A percentile compares a stretch with the other conserved stretches of the same genome.
phyloP scores from a whole-genome alignment of 2,888 invertebrate species.

The Aphodius sticticus region DNA sequence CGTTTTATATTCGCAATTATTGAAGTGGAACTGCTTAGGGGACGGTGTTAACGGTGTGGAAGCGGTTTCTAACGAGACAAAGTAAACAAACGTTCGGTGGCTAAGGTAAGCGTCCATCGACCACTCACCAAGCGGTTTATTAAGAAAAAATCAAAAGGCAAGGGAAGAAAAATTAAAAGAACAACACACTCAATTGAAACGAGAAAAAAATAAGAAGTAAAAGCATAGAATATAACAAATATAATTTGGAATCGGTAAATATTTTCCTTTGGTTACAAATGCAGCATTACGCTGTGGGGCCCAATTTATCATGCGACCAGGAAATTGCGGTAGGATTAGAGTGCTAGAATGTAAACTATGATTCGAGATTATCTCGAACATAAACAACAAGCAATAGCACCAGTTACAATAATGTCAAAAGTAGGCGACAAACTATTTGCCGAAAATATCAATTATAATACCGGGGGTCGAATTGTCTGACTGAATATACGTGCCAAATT shows the following conservation, averaged over 20 bases:
- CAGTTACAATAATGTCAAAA: conserved; percentile 10
- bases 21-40: no score
- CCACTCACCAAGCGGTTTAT: no score
- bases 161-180: no score
- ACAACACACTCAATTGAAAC: no score
- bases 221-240: not conserved
- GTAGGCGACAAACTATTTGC: conserved; percentile 6
- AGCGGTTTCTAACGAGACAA: no score
- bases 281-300: not conserved
- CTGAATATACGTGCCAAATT: not conserved
- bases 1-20: not conserved
- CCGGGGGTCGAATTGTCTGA: not conserved
- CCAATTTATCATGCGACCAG: conserved; percentile 23
- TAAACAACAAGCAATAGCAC: conserved; percentile 11
- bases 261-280: not conserved
- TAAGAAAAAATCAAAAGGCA: no score
- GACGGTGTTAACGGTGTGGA: no score
- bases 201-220: not conserved
- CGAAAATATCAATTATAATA: not conserved
- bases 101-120: no score
- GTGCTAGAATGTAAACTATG: conserved; percentile 26
- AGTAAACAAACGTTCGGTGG: no score
- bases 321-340: conserved; percentile 30
- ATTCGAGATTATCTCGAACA: conserved; percentile 30
- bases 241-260: not conserved